Evolutionary conservation across 2,113 vertebrate species (phyloP), one percentile per base, ranked within the genome.

Genomic region (Tauraco erythrolophus): DNA sequence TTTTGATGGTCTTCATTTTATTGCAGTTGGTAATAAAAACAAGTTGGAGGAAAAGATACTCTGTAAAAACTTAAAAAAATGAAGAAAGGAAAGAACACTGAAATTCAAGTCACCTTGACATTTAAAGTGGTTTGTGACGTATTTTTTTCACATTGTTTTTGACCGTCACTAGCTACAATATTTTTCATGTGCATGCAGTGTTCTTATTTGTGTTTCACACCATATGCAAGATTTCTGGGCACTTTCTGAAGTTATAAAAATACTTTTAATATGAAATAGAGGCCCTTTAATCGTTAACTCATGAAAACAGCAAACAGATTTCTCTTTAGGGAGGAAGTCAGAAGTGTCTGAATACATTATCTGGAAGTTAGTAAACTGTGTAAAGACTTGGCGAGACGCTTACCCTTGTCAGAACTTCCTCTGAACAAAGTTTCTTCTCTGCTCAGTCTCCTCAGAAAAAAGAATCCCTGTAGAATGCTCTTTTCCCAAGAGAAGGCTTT

Each of bases 301-400:
- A 25, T 82, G 27, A 95, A 95, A 91, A 48, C 60, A 57, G 62
- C 50, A 62, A 82, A 43, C 31, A 93, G 48, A 77, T 96, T 95
- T 95, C 11, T 64, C n/a, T 84, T 60, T 64, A 51, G 30, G 46
- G 43, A 81, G 22, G 14, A n/a, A 95, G 39, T 58, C 21, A 86
- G 37, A 68, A 84, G 33, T 78, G 25, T 62, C 66, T 93, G 70
- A 78, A 43, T 78, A 35, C 33, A 31, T 81, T 92, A 56, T 33
- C 24, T 92, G 24, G 9, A 90, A 64, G 18, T 50, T 60, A 71
- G 33, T 33, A 28, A 84, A 61, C 37, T 41, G 17, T 61, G 11
- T 45, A 58, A 85, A 88, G 12, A 58, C n/a, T 30, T 89, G 74
- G 92, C 14, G 62, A 66, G 66, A 54, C 75, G 22, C 31, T 92